Conservation (phyloP, 2,888 invertebrate species). For the Rhyacophila evoluta region DNA sequence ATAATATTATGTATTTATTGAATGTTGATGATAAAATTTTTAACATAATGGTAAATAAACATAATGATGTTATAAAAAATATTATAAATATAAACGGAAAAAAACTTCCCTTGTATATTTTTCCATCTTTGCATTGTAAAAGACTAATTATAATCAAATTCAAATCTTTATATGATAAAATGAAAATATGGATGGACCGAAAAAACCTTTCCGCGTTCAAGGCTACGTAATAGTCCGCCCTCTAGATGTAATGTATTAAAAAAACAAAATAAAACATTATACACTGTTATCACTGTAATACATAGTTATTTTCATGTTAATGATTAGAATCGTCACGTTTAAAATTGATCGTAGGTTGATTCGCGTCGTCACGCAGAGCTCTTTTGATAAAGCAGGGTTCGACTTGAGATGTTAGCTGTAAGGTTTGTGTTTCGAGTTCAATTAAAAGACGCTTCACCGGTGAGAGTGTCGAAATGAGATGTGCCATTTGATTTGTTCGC, state of each 20-base stretch:
- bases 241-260: conserved; percentile 26
- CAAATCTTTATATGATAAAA: conserved; percentile 12
- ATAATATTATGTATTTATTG: conserved; percentile 44
- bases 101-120: conserved; percentile 45
- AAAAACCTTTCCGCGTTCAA: neutral
- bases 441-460: neutral
- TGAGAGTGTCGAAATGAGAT: conserved; percentile 29
- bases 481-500: conserved; percentile 42
- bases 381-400: neutral
- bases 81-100: conserved; percentile 37
- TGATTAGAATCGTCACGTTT: conserved; percentile 1
- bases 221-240: conserved; percentile 32
- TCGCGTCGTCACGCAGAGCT: neutral
- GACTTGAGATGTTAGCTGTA: neutral
- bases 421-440: neutral
- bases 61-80: conserved; percentile 35
- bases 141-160: conserved; percentile 32
- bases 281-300: conserved; percentile 29
- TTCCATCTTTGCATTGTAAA: conserved; percentile 45
- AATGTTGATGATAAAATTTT: conserved; percentile 51
- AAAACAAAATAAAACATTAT: conserved; percentile 23
- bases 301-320: conserved; percentile 26
- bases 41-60: conserved; percentile 43
- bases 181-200: conserved; percentile 18
- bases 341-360: neutral